Conservation (phyloP, 2,888 invertebrate species). For the Spodoptera exigua region DNA sequence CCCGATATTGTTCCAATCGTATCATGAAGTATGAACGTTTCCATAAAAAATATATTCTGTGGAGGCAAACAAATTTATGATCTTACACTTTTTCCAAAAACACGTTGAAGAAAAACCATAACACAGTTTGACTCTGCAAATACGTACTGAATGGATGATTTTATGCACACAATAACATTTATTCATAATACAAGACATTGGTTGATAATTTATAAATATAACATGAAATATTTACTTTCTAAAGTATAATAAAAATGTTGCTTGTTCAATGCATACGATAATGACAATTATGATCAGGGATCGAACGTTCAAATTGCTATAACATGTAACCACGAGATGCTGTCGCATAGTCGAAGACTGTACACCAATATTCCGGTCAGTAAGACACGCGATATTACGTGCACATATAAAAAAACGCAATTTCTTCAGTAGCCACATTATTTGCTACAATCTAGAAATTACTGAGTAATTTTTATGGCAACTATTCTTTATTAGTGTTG, state of each 20-base stretch:
- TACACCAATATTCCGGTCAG: conserved; percentile 59
- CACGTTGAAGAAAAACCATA: background rate
- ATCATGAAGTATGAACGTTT: conserved; percentile 36
- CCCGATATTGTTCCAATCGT: conserved; percentile 18
- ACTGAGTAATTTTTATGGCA: conserved; percentile 53
- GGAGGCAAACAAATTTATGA: conserved; percentile 18
- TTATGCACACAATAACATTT: background rate
- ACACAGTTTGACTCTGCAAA: background rate
- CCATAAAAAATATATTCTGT: conserved; percentile 47
- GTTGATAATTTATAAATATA: too few species aligned
- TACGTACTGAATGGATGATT: background rate
- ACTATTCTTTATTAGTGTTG: conserved; percentile 40
- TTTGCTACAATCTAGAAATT: conserved; percentile 62
- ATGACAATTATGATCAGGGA: background rate
- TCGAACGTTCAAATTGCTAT: conserved; percentile 29
- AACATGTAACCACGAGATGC: conserved; percentile 15
- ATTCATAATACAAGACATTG: too few species aligned
- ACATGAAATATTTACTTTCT: conserved; percentile 32
- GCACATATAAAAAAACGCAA: conserved; percentile 60
- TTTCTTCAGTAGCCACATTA: conserved; percentile 61
- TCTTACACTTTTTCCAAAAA: conserved; percentile 17
- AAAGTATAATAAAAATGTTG: conserved; percentile 39
- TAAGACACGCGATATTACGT: conserved; percentile 68
- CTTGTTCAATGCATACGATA: conserved; percentile 5
- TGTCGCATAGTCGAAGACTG: conserved; percentile 47